These are phyloP conservation scores for Chaenodraco wilsoni DNA, from an alignment of 2,797 vertebrate species.

Conservation along the genomic window DNA sequence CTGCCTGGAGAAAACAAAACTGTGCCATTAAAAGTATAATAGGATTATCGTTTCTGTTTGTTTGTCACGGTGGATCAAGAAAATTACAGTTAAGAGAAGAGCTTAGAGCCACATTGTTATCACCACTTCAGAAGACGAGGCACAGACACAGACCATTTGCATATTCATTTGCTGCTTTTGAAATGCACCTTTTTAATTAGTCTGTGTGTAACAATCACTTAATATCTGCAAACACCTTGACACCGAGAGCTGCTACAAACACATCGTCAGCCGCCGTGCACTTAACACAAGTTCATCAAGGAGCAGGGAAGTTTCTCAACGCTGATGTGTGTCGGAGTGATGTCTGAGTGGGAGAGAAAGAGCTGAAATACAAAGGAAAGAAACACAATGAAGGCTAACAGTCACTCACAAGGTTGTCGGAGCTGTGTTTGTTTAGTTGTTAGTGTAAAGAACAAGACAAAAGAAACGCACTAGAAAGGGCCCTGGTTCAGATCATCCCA, in stretches of 20 bases:
- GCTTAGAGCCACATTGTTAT: constrained; percentile 87
- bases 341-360: constrained; percentile 77
- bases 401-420: constrained; percentile 61
- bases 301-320: constrained; percentile 55
- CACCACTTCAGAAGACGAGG: constrained; percentile 79
- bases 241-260: constrained; percentile 57
- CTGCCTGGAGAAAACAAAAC: constrained; percentile 83
- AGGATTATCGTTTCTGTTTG: constrained; percentile 90
- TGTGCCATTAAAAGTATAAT: constrained; percentile 86
- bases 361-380: constrained; percentile 21
- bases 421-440: constrained; percentile 57
- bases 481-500: constrained; percentile 46
- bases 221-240: constrained; percentile 78
- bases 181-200: constrained; percentile 86
- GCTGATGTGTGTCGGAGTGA: constrained; percentile 65
- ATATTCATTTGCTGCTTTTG: constrained; percentile 85
- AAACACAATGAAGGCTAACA: constrained; percentile 66
- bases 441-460: constrained; percentile 50
- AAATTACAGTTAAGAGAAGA: constrained; percentile 86
- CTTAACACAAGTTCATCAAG: constrained; percentile 70
- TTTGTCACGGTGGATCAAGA: constrained; percentile 88
- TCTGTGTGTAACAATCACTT: constrained; percentile 74
- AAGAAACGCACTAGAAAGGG: constrained; percentile 42
- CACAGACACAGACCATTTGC: constrained; percentile 81
- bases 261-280: constrained; percentile 49